These are phyloP conservation scores for Pampusana beccarii DNA, from an alignment of 2,113 vertebrate genomes.

Conservation along the genomic window DNA sequence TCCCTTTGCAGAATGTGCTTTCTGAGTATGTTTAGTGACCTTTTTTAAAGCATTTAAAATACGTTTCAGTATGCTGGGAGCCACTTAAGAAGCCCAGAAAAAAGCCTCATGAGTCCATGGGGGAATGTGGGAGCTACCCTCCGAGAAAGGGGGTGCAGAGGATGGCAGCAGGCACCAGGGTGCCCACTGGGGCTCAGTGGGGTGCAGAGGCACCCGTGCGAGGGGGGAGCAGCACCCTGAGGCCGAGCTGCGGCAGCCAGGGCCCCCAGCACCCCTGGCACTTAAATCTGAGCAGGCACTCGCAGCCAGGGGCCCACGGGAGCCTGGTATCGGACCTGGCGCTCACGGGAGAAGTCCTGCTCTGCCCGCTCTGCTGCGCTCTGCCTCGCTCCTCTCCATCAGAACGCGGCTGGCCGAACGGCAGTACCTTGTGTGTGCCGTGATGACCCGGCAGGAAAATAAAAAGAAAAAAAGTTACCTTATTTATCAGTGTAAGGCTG, in stretches of 20 bases:
- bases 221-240: not conserved
- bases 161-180: not conserved
- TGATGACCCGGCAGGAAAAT: not conserved
- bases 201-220: rapidly evolving
- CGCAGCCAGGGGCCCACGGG: not conserved
- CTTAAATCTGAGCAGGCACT: not conserved
- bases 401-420: rapidly evolving
- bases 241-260: not conserved
- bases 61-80: not conserved
- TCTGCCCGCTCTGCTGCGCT: not conserved
- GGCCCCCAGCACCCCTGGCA: not conserved
- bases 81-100: not conserved
- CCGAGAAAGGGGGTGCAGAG: not conserved
- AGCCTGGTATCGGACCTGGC: not conserved
- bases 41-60: not conserved
- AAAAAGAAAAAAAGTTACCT: not conserved
- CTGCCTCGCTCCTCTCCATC: rapidly evolving
- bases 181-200: not conserved
- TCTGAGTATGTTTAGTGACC: not conserved
- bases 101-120: not conserved
- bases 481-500: not conserved
- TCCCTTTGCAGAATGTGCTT: not conserved
- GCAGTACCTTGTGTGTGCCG: rapidly evolving
- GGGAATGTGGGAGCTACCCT: not conserved
- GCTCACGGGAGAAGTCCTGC: not conserved